Evolutionary conservation across 2,113 vertebrate species (phyloP), one percentile per base, ranked within the genome.

Genomic region (Catharus minimus): DNA sequence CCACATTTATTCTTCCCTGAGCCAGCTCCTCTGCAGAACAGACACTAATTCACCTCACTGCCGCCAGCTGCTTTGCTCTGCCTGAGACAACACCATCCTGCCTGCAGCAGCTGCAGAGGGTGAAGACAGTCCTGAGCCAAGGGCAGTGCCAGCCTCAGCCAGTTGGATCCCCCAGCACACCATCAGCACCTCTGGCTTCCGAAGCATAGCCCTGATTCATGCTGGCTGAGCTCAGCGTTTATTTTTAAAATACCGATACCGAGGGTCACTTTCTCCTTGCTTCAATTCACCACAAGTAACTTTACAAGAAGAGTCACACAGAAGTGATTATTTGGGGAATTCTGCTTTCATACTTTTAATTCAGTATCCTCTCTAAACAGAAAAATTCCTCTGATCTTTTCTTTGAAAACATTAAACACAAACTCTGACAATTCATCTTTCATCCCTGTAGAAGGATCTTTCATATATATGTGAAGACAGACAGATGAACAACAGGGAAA

Each of bases 191-290:
- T 36, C 69, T 3, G 1, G 19, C 74, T 38, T 33, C n/a, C 1
- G 0, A 38, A 52, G 73, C 78, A 27, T 58, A 32, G 73, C 52
- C 77, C 71, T 43, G 50, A 76, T 24, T 43, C 67, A 9, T 3
- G 11, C 39, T 9, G 68, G 5, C 79, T 92, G 88, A 95, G 85
- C 79, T 93, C 86, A 88, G 52, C 2, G 44, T 39, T 94, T 95
- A 91, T 94, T 95, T 95, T 95, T 90, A 91, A 88, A 88, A 33
- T 15, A 28, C n/a, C 26, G 44, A 87, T 64, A 87, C 38, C 7
- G 11, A 82, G 65, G 72, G 76, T 77, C 86, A 72, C 77, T 78
- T 67, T 95, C 73, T 78, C 57, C 73, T 90, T 67, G 39, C 53
- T 81, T 78, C 68, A 50, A 10, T 36, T 83, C 44, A 52, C 64